Base-by-base conservation (phyloP, 2,888 invertebrate species). In the Tricholauxania praeusta region DNA sequence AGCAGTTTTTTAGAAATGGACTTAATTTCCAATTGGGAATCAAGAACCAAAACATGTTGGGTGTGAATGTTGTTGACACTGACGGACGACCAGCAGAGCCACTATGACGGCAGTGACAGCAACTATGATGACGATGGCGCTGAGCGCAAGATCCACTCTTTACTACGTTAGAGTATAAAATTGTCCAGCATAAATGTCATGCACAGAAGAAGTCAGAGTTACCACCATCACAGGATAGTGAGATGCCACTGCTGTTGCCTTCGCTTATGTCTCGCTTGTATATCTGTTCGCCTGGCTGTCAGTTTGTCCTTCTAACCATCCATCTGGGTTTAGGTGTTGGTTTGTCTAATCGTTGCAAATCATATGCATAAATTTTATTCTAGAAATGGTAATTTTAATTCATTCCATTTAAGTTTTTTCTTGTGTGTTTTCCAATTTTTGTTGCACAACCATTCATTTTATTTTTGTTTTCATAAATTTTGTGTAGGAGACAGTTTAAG, bases 21-120 rank as follows among this genome's bases (percentile, higher is more conserved):
- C 39, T 10, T 39, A 6, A 10, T 7, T 39, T 39, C 39, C 39
- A 39, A 4, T 2, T 39, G 39, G 39, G 39, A 39, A 39, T 39
- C 10, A 1, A 10, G 39, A 7, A 39, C 1, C 39, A 39, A 39
- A 39, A 62, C 14, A 17, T 14, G 28, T 12, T 19, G 12, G 51
- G 51, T 64, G 64, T 64, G 49, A 39, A 64, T 64, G 64, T 51
- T 64, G 64, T 64, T 64, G 64, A 64, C 64, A 64, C 64, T 64
- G 64, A 64, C 22, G 51, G 64, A 55, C 55, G 22, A 28, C 28
- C 28, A 28, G 28, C 4, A 28, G 3, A 22, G 12, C 55, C 12
- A 55, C 55, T 17, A 14, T 3, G 17, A 63, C 47, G 39, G 32
- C 32, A 17, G 17, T 47, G 47, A 12, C 47, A 22, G 12, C 55